A percentile compares a stretch with the other conserved stretches of the same genome.
Evolutionary conservation across 2,113 vertebrate genomes (phyloP).

Genomic region (Rhodinocichla rosea): DNA sequence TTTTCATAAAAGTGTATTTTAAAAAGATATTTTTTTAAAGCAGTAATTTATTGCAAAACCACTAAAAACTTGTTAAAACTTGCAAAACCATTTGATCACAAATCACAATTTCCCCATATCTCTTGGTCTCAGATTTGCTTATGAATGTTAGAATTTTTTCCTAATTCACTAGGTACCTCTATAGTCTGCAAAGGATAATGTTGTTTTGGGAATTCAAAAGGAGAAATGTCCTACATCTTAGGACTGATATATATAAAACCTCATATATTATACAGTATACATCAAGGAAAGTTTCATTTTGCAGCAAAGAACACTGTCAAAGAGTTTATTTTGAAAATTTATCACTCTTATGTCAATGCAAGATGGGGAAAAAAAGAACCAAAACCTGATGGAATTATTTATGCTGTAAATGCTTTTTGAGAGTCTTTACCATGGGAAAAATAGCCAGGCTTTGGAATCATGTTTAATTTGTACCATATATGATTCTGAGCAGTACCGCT

Average conservation of each 20-base stretch:
- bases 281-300: background rate
- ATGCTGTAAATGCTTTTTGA: background rate
- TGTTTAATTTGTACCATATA: background rate
- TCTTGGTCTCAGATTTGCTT: background rate
- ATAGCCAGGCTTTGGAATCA: background rate
- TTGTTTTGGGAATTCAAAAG: background rate
- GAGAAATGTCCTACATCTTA: background rate
- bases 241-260: background rate
- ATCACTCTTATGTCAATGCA: background rate
- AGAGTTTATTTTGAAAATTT: background rate
- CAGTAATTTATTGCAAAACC: background rate
- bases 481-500: background rate
- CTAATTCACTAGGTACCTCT: background rate
- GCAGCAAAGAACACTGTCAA: background rate
- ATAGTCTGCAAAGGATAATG: background rate
- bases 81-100: background rate
- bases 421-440: background rate
- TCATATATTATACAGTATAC: background rate
- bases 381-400: background rate
- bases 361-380: background rate
- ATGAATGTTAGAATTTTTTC: background rate
- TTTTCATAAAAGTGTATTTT: background rate
- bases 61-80: background rate
- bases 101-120: background rate
- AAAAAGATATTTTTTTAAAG: background rate